Base-by-base conservation (phyloP, 2,113 vertebrate species). In the Semnornis frantzii region DNA sequence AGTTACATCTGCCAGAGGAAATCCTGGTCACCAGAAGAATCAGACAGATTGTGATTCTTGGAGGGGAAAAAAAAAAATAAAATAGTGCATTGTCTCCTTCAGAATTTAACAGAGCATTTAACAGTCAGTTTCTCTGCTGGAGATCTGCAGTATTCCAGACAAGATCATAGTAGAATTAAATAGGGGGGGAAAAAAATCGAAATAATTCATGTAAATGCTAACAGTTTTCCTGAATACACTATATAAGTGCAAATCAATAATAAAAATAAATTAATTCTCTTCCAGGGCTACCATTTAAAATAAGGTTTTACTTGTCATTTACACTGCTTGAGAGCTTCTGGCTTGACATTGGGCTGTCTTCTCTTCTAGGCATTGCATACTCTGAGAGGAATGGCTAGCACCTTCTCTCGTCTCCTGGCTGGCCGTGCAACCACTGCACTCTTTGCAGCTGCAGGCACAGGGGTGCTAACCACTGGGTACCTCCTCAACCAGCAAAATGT, bases 341-440 rank as follows among this genome's bases (percentile, higher is more conserved):
- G 8, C 25, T 44, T 46, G 50, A 90, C 68, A 13, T 3, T 34
- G 27, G 28, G 11, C 13, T 80, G 31, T 78, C 82, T 71, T 95
- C 55, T 50, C 58, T 93, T 94, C 15, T 82, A 97, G 96, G 91
- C 62, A 81, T 50, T 28, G 6, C 34, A 63, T 69, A 76, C 60
- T 80, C 68, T 9, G 39, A 8, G 74, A 94, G 97, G 66, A 78
- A 99, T 99, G 98, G 97, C 98, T 64, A 98, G 97, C 95, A 97
- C 97, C 58, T 99, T 99, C 97, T 98, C 97, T 44, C 98, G 98
- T 80, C 77, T 99, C 95, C 95, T 99, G 68, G 98, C 98, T 73
- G 97, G 98, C 87, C 98, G 98, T 31, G 98, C 96, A 74, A 98
- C 97, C 12, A 97, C 98, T 8, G 97, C 98, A 33, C 93, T 99